Evolutionary conservation across 2,888 invertebrate genomes (phyloP), one percentile per base, ranked within the genome.

Genomic region (Mesodorylaimus sp.): DNA sequence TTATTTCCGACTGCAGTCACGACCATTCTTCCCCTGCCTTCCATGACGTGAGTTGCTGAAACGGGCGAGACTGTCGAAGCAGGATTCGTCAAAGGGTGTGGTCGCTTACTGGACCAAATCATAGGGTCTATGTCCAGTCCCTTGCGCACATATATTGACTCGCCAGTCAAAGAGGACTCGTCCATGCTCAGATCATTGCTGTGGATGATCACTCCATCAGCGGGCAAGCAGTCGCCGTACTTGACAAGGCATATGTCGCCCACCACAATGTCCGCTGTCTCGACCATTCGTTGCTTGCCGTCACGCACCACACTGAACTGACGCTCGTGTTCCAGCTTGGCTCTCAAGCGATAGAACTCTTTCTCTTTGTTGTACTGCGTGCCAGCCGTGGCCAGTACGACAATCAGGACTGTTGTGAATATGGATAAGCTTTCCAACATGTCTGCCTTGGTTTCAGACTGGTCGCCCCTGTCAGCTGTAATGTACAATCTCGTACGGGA

Each of bases 361-460:
- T 89, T 80, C 75, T 97, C 97, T 77, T 97, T 97, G 66, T 89
- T 87, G 75, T 93, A 97, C 77, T 97, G 95, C 77, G 97, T 97
- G 75, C 95, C 89, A 65, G 97, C 95, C 70, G 95, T 97, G 63
- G 97, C 95, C 74, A 97, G 76, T 60, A 97, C 95, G 70, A 93
- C 91, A 71, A 91, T 84, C 28, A 61, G 48, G 68, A 97, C 97
- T 64, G 95, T 93, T 73, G 93, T 84, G 72, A 97, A 79, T 73
- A 97, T 97, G 69, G 97, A 95, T 67, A 89, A 79, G 68, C 95
- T 95, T 75, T 97, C 97, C 70, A 97, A 97, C 95, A 95, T 97
- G 61, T 89, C 91, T 68, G 93, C 89, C 69, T 88, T 83, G 41
- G 68, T 66, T 69, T 95, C 93, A 58, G 86, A 84, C 48, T 68